These are phyloP conservation scores for Psettodes erumei DNA, from an alignment of 2,113 vertebrate species.

Conservation along the genomic window DNA sequence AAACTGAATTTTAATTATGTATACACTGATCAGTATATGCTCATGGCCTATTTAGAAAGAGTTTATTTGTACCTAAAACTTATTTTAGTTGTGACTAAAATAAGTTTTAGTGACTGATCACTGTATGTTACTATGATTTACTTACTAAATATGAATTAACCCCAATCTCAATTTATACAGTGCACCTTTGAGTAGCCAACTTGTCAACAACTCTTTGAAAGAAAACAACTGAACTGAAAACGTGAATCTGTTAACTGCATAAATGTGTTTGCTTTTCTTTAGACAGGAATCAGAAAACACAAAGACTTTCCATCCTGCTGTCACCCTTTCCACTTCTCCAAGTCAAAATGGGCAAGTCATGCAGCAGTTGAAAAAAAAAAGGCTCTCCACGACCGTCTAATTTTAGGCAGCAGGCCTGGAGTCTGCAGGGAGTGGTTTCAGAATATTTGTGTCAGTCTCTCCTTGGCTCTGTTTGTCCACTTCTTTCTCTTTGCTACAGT, in stretches of 20 bases:
- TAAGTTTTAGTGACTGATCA: too few species aligned
- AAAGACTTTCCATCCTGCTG: neutral
- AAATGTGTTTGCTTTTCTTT: neutral
- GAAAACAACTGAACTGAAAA: neutral
- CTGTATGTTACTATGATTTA: too few species aligned
- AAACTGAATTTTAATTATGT: too few species aligned
- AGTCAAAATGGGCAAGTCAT: neutral
- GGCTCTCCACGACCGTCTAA: neutral
- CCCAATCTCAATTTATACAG: too few species aligned
- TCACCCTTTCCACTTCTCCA: neutral
- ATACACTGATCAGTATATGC: too few species aligned
- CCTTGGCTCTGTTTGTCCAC: neutral
- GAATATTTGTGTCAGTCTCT: neutral
- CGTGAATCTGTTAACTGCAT: neutral
- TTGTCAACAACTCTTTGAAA: neutral
- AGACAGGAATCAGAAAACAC: neutral
- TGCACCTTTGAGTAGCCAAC: neutral
- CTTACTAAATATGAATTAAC: too few species aligned
- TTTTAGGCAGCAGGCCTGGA: slow-evolving; percentile 9
- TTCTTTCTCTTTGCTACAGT: neutral
- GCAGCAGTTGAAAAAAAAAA: neutral
- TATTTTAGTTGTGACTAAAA: too few species aligned
- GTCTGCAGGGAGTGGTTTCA: slow-evolving; percentile 9
- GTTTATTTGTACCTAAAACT: too few species aligned
- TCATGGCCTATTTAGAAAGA: too few species aligned